These are phyloP conservation scores for Notocelia uddmanniana DNA, from an alignment of 2,888 invertebrate genomes.

Conservation along the genomic window DNA sequence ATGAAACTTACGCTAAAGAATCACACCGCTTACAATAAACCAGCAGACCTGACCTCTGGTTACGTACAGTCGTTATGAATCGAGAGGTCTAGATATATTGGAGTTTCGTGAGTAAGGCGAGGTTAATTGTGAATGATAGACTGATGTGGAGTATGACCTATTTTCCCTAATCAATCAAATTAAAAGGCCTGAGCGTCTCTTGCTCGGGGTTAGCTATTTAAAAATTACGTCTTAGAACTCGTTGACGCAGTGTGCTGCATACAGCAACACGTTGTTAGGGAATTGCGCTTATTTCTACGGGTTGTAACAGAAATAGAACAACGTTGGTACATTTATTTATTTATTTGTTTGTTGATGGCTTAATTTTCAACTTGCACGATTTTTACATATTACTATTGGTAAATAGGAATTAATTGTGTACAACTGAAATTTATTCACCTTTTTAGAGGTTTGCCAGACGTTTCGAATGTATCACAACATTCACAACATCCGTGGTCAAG, in stretches of 20 bases:
- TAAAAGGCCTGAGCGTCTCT: background rate
- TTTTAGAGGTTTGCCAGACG: too few relatives aligned
- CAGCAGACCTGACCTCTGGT: background rate
- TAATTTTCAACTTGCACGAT: too few relatives aligned
- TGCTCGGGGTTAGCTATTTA: background rate
- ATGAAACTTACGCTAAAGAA: too few relatives aligned
- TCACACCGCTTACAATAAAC: background rate
- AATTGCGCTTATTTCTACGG: background rate
- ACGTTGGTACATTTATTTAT: too few relatives aligned
- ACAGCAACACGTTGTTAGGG: background rate
- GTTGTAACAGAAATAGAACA: too few relatives aligned
- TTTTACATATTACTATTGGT: too few relatives aligned
- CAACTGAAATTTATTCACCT: too few relatives aligned
- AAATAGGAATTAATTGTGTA: too few relatives aligned
- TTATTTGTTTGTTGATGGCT: too few relatives aligned
- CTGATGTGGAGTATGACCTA: constrained; percentile 24
- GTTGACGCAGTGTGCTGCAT: background rate
- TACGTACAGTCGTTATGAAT: background rate
- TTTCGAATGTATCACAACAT: too few relatives aligned
- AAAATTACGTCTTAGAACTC: background rate
- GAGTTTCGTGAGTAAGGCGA: background rate
- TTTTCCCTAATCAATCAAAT: constrained; percentile 29
- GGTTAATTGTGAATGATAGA: background rate
- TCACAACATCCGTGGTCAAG: too few relatives aligned
- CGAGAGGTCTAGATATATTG: background rate